A percentile compares a stretch with the other conserved stretches of the same genome.
Evolutionary conservation across 92 coral and sea anemone genomes (phyloP).

Genomic region (Desmophyllum pertusum): DNA sequence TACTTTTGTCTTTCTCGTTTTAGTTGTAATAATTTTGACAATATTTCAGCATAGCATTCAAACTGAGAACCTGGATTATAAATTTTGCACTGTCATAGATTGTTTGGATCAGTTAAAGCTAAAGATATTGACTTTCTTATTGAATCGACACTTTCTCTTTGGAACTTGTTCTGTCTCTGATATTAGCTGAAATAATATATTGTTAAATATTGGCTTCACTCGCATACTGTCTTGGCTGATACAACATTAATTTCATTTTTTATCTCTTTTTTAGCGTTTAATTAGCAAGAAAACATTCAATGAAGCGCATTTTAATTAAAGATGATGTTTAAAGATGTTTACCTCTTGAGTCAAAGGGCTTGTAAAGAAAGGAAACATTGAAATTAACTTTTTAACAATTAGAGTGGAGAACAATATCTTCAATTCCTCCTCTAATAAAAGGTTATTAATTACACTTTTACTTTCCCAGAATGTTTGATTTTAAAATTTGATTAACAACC

Average conservation of each 20-base stretch:
- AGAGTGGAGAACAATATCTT: slow-evolving; percentile 1
- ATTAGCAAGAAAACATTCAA: too few species aligned
- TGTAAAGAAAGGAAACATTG: neutral
- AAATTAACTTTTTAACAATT: neutral
- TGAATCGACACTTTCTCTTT: neutral
- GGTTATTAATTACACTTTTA: neutral
- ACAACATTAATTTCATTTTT: neutral
- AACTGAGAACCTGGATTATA: neutral
- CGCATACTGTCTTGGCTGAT: neutral
- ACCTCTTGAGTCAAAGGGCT: too few species aligned
- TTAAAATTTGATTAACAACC: too few species aligned
- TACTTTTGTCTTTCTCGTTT: neutral
- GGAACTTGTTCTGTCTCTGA: neutral
- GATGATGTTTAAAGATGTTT: too few species aligned
- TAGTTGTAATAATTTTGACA: neutral
- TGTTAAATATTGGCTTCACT: neutral
- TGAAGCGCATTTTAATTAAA: too few species aligned
- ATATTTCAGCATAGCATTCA: neutral
- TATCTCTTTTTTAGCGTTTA: neutral
- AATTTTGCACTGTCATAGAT: neutral
- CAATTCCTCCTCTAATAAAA: neutral
- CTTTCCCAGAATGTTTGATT: neutral
- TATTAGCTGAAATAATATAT: neutral
- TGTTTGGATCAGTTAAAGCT: neutral
- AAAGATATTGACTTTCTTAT: neutral